phyloP scores from a whole-genome alignment of 2,113 vertebrate genomes.

The Dasypus novemcinctus region DNA sequence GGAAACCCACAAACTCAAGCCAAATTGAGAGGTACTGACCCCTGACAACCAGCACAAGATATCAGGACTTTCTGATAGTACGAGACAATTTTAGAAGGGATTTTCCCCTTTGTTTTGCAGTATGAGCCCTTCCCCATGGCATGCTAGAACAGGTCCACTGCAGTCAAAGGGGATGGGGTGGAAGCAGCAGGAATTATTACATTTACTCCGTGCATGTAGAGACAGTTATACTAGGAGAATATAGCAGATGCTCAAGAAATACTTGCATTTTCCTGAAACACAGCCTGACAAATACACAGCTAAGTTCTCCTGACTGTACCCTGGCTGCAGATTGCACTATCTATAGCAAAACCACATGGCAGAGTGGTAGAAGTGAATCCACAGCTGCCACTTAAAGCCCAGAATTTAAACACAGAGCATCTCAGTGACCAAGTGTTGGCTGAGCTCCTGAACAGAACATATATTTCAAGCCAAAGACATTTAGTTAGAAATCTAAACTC shows the following conservation, averaged over 20 bases:
- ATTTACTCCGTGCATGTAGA: background rate
- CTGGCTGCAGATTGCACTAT: constrained; percentile 55
- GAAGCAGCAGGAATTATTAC: background rate
- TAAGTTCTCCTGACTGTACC: background rate
- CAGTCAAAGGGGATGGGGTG: background rate
- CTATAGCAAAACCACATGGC: constrained; percentile 55
- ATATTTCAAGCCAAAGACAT: background rate
- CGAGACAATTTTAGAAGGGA: background rate
- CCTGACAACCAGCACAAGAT: background rate
- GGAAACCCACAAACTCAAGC: background rate
- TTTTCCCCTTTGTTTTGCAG: background rate
- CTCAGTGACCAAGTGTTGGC: constrained; percentile 54
- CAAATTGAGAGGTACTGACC: background rate
- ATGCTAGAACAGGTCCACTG: background rate
- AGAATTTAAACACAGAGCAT: constrained; percentile 55
- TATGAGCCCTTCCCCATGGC: background rate
- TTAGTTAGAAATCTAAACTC: constrained; percentile 26
- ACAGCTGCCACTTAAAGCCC: constrained; percentile 67
- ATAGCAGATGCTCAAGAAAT: constrained; percentile 32
- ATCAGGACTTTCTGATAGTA: background rate
- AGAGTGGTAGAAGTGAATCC: background rate
- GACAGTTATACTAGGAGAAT: background rate
- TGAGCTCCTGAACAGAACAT: constrained; percentile 2
- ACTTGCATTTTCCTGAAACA: constrained; percentile 44
- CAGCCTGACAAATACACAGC: constrained; percentile 39